Conservation (phyloP, 2,888 invertebrate species). For the Sycophila texana region DNA sequence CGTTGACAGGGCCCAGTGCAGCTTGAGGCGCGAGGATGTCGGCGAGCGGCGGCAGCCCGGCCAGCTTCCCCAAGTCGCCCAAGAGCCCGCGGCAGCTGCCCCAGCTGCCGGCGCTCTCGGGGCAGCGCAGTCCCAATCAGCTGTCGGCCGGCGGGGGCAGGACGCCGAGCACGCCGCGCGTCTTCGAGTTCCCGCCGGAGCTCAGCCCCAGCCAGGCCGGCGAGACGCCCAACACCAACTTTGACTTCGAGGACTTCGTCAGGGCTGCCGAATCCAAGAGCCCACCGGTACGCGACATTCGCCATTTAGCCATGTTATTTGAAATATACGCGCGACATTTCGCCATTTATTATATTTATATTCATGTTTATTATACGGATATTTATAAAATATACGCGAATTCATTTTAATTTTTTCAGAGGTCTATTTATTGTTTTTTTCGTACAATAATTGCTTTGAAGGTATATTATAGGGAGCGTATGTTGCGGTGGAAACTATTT, state of each 20-base stretch:
- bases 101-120: constrained; percentile 77
- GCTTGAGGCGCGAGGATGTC: constrained; percentile 6
- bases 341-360: no score
- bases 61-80: constrained; percentile 69
- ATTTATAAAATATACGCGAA: no score
- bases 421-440: no score
- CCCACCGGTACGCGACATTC: constrained; percentile 55
- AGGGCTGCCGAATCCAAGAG: constrained; percentile 55
- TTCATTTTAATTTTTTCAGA: no score
- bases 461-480: no score
- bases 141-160: constrained; percentile 70
- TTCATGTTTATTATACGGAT: no score
- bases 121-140: constrained; percentile 77
- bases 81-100: constrained; percentile 80
- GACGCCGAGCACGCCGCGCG: constrained; percentile 78
- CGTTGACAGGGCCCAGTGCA: background rate
- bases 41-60: constrained; percentile 21
- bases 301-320: no score
- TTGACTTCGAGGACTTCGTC: constrained; percentile 67
- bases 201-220: constrained; percentile 62
- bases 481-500: no score
- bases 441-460: no score
- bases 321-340: no score
- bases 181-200: constrained; percentile 70
- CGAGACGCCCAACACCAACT: constrained; percentile 66